Evolutionary conservation across 2,797 vertebrate genomes (phyloP), one percentile per base, ranked within the genome.

Genomic region (Oceanodroma leucorhoa): DNA sequence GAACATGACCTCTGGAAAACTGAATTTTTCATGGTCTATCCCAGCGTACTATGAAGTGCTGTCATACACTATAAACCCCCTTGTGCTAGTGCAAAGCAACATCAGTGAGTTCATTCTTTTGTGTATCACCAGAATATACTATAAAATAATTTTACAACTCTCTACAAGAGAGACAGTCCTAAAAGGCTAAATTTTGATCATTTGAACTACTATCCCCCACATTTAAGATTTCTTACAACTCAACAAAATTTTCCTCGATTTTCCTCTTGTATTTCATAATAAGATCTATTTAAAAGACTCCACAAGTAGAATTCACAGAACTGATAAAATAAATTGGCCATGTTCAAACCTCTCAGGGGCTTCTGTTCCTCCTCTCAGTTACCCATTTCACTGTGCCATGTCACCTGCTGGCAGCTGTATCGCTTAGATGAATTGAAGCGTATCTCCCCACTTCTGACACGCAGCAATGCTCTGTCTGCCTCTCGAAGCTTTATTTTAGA

Each of bases 401-500:
- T 85, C 1, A 0, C 78, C 84, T 71, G 82, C 79, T 96, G 94
- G 84, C 82, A 83, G 80, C 53, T 50, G 15, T 48, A 88, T 48
- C 8, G 3, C 75, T 84, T n/a, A 32, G 70, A 46, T 46, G 85
- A 82, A 41, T 1, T 61, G 55, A 55, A 77, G 93, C 60, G 6
- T 48, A 70, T 88, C 79, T 89, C 53, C 45, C 64, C 29, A 7
- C 57, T 91, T 85, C 84, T 13, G 51, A 84, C 67, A 83, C 1
- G 2, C 87, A 82, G 92, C 65, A 77, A 32, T 4, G 45, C 78
- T 67, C 94, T 78, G 53, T 45, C 85, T 89, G 83, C 79, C 88
- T 89, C 81, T 61, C 7, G 4, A 62, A 82, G 86, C 75, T 91
- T 94, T 64, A 76, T 89, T 96, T 95, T 36, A 94, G 27, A 81